Percentiles rank a stretch among this genome's conserved stretches.
These are phyloP conservation scores for Mallotus villosus DNA, from an alignment of 2,797 vertebrate genomes.

Conservation along the genomic window DNA sequence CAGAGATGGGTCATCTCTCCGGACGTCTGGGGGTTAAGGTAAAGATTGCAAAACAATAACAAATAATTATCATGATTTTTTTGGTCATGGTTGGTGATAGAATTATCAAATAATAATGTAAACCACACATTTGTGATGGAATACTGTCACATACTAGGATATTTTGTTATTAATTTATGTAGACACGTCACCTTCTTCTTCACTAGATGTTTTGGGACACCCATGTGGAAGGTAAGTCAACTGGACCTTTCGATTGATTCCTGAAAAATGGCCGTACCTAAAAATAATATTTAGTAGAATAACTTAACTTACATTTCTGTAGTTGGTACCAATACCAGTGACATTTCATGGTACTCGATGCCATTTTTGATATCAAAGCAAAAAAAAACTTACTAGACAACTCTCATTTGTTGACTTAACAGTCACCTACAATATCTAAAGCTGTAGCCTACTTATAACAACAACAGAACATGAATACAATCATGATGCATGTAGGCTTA, in stretches of 20 bases:
- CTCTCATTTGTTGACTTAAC: no score
- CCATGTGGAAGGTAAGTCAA: constrained; percentile 87
- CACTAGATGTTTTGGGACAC: constrained; percentile 89
- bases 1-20: constrained; percentile 83
- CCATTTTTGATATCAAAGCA: no score
- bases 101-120: not conserved
- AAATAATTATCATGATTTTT: not conserved
- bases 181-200: constrained; percentile 81
- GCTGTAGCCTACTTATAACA: no score
- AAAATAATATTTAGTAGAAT: constrained; percentile 27
- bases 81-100: no score
- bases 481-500: no score
- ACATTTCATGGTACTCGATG: no score
- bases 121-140: not conserved
- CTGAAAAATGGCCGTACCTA: constrained; percentile 91
- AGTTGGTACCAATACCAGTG: no score
- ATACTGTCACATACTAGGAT: not conserved
- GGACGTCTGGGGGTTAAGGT: constrained; percentile 69
- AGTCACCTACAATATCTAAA: no score
- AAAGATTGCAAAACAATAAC: not conserved
- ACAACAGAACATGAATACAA: no score
- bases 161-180: not conserved
- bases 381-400: no score
- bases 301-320: no score
- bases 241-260: constrained; percentile 90